Percentiles rank a stretch among this genome's conserved stretches.
Evolutionary conservation across 2,888 invertebrate genomes (phyloP).

Genomic region (Notocelia uddmanniana): DNA sequence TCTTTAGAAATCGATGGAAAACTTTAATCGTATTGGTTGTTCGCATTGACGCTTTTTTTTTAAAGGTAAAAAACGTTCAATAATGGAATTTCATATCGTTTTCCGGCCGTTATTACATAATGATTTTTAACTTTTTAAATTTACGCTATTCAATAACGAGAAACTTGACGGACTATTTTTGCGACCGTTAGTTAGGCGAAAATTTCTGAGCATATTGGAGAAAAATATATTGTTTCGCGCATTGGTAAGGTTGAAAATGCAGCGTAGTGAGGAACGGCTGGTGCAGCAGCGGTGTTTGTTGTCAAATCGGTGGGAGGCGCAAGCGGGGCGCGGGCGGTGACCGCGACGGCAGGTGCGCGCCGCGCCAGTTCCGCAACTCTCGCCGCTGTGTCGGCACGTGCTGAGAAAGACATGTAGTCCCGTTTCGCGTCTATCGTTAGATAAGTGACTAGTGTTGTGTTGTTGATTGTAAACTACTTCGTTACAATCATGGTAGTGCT

Average conservation of each 20-base stretch:
- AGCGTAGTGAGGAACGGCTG: constrained; percentile 75
- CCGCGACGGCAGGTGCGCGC: constrained; percentile 70
- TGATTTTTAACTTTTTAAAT: no score
- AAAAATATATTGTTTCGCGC: no score
- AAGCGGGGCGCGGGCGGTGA: constrained; percentile 65
- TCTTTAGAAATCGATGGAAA: no score
- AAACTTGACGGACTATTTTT: no score
- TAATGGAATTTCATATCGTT: no score
- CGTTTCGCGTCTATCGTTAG: constrained; percentile 62
- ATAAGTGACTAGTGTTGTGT: constrained; percentile 71
- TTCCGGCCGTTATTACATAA: no score
- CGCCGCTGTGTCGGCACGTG: constrained; percentile 73
- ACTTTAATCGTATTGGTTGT: no score
- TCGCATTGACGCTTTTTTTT: no score
- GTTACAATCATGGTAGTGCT: constrained; percentile 79
- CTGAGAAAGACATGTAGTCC: constrained; percentile 75
- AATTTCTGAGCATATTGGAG: no score
- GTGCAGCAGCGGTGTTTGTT: constrained; percentile 82
- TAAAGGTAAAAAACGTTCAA: no score
- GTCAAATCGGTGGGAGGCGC: constrained; percentile 74
- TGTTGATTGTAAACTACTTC: constrained; percentile 60
- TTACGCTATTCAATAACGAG: no score
- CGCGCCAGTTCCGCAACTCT: constrained; percentile 79
- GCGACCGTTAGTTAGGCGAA: no score
- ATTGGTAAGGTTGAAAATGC: constrained; percentile 40